Evolutionary conservation across 1,140 invertebrate species (phyloP).

Genomic region (Proales similis): DNA sequence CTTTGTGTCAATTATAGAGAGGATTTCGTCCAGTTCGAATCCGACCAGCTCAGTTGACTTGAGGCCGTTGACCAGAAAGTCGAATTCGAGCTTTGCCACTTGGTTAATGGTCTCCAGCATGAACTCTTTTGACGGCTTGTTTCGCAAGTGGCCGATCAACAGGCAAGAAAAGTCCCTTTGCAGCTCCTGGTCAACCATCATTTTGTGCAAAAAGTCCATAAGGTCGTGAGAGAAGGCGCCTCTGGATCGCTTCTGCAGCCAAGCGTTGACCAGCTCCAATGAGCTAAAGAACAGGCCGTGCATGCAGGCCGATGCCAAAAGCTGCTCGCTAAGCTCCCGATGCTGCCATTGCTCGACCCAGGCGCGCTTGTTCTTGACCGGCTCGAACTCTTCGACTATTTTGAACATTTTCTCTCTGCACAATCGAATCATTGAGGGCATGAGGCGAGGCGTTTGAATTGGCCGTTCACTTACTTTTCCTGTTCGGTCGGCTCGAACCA

Average conservation of each 20-base stretch:
- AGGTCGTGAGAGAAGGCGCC: not conserved
- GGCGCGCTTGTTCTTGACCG: slow-evolving; percentile 5
- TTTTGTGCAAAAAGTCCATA: slow-evolving; percentile 21
- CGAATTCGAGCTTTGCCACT: slow-evolving; percentile 29
- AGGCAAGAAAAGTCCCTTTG: slow-evolving; percentile 32
- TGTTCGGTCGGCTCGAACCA: not conserved
- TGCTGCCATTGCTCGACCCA: slow-evolving; percentile 28
- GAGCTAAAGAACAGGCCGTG: slow-evolving; percentile 29
- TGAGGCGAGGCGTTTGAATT: not conserved
- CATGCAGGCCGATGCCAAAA: slow-evolving; percentile 20
- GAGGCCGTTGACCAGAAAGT: slow-evolving; percentile 29
- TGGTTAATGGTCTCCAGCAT: slow-evolving; percentile 31
- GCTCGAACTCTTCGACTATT: slow-evolving; percentile 28
- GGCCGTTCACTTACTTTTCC: slow-evolving; percentile 4
- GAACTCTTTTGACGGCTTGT: slow-evolving; percentile 24
- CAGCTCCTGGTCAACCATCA: slow-evolving; percentile 23
- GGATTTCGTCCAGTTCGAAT: slow-evolving; percentile 7
- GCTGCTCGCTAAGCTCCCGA: slow-evolving; percentile 7
- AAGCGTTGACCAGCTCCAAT: slow-evolving; percentile 1
- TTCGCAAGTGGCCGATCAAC: slow-evolving; percentile 11
- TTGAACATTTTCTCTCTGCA: slow-evolving; percentile 20
- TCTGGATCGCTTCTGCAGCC: slow-evolving; percentile 2
- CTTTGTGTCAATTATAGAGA: slow-evolving; percentile 34
- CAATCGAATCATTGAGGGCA: not conserved
- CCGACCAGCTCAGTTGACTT: slow-evolving; percentile 19